phyloP scores from a whole-genome alignment of 2,797 vertebrate species.

The Thamnophis elegans region DNA sequence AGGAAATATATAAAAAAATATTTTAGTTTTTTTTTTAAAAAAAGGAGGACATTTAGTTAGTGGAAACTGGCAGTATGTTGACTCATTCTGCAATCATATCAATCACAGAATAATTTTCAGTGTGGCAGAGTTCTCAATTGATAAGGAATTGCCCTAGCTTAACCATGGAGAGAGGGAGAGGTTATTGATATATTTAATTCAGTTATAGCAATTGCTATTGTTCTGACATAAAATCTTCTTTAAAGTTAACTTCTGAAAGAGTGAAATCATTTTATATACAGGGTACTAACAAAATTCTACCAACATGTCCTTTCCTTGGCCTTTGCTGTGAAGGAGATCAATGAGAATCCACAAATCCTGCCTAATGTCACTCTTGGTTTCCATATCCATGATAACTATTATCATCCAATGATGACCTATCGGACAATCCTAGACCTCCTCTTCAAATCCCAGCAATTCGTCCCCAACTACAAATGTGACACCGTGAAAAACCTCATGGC shows the following conservation, averaged over 20 bases:
- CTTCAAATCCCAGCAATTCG: too few species aligned
- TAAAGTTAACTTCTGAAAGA: neutral
- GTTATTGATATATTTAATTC: neutral
- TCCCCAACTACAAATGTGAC: neutral
- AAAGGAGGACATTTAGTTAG: neutral
- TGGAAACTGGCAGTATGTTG: too few species aligned
- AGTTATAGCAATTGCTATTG: neutral
- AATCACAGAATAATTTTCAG: neutral
- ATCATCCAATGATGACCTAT: neutral
- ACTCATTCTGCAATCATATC: neutral
- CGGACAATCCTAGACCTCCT: neutral
- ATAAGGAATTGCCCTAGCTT: neutral
- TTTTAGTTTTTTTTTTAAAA: neutral
- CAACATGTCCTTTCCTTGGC: neutral
- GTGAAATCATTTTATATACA: neutral
- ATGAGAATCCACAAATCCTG: neutral
- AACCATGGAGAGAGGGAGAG: neutral
- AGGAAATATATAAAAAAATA: too few species aligned
- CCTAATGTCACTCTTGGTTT: neutral
- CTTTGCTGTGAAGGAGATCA: neutral
- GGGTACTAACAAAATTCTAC: neutral
- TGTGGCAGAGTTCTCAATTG: neutral
- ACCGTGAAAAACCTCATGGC: neutral
- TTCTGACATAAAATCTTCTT: neutral
- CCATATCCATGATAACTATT: neutral